Conservation (phyloP, 2,888 invertebrate species). For the Neoaliturus tenellus region DNA sequence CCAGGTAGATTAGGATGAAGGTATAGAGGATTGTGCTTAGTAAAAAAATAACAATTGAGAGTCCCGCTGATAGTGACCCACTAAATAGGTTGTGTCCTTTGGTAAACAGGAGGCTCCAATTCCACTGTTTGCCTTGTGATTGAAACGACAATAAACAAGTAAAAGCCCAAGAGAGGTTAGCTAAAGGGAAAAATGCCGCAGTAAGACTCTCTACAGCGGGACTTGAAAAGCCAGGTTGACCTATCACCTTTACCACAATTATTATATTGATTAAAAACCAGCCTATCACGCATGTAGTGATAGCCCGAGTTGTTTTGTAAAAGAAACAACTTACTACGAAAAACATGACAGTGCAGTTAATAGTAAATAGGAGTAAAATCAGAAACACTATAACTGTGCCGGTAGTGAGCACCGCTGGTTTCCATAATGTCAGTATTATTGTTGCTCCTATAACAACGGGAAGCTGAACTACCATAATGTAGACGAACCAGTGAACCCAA, state of each 20-base stretch:
- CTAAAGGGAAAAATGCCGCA: conserved; percentile 3
- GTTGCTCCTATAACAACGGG: not conserved
- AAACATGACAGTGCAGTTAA: not conserved
- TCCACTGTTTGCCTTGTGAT: not conserved
- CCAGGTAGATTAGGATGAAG: not conserved
- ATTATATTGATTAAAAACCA: not conserved
- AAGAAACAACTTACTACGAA: conserved; percentile 14
- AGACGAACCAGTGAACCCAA: conserved; percentile 74
- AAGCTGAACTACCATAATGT: not conserved
- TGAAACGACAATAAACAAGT: not conserved
- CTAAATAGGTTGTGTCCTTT: not conserved
- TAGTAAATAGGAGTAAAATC: not conserved
- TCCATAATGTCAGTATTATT: not conserved
- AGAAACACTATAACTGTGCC: not conserved
- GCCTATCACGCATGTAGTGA: not conserved
- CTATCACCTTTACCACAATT: not conserved
- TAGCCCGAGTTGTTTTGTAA: not conserved
- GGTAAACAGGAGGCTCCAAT: not conserved
- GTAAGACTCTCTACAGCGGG: not conserved
- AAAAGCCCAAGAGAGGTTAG: not conserved
- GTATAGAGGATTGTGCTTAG: not conserved
- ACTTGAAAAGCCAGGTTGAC: not conserved
- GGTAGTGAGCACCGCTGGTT: not conserved
- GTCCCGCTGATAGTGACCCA: not conserved
- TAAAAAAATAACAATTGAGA: not conserved